Conservation (phyloP, 2,113 vertebrate genomes). For the Chaetorhynchus papuensis region DNA sequence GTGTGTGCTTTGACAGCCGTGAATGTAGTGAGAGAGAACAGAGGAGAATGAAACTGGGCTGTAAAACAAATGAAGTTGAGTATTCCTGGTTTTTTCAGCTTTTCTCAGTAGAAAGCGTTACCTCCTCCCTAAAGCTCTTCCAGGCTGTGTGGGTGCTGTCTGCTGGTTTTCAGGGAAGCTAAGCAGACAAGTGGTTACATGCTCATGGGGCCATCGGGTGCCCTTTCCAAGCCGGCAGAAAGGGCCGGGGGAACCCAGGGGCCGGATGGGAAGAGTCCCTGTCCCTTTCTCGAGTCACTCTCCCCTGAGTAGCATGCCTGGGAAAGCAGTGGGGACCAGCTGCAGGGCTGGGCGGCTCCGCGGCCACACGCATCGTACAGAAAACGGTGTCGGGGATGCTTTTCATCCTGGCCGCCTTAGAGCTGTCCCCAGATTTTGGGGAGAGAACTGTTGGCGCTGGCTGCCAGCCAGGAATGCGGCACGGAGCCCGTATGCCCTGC, state of each 20-base stretch:
- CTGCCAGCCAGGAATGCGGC: neutral
- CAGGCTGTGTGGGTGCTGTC: neutral
- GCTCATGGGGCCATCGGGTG: rapidly evolving
- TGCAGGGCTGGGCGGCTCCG: neutral
- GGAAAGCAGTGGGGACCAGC: neutral
- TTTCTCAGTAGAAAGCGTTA: neutral
- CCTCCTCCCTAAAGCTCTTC: neutral
- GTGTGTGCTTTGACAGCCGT: rapidly evolving
- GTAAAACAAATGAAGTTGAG: neutral
- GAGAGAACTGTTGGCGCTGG: neutral
- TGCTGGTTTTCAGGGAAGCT: neutral
- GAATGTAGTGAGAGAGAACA: neutral
- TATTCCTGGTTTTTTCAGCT: neutral
- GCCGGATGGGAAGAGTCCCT: neutral
- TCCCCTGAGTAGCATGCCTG: neutral
- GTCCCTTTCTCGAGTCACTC: too few species aligned
- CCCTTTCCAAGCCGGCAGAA: neutral
- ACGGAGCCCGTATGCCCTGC: too few species aligned
- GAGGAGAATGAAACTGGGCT: neutral
- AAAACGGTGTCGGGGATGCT: neutral
- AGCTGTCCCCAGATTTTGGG: neutral
- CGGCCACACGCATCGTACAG: neutral
- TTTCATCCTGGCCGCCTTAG: neutral
- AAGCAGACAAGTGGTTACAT: rapidly evolving
- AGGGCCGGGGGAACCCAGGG: rapidly evolving